Percentiles rank a stretch among this genome's conserved stretches.
Conservation (phyloP, 1,140 invertebrate genomes). For the Zaprionus kolodkinae region DNA sequence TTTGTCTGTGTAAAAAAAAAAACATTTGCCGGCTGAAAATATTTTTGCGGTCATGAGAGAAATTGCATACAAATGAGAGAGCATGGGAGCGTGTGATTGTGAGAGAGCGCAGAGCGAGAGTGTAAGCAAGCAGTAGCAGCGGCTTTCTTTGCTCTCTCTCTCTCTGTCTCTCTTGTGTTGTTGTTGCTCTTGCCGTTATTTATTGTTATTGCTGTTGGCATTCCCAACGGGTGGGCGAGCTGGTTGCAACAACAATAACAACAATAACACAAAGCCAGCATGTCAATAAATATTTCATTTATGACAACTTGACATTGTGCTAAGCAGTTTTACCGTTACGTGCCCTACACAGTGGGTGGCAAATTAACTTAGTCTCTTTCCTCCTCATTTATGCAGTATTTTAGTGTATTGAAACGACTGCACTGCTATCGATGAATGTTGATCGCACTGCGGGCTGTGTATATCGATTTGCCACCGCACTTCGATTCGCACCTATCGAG, state of each 20-base stretch:
- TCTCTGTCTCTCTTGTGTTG: conserved; percentile 9
- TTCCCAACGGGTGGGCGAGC: conserved; percentile 18
- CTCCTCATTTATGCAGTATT: conserved; percentile 13
- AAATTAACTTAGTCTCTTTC: background rate
- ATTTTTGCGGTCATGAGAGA: conserved; percentile 33
- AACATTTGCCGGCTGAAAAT: conserved; percentile 44
- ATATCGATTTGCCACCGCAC: background rate
- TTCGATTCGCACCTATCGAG: background rate
- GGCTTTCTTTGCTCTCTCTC: conserved; percentile 2
- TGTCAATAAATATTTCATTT: conserved; percentile 74
- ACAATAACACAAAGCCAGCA: conserved; percentile 11
- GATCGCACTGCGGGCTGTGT: conserved; percentile 20
- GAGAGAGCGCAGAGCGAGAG: background rate
- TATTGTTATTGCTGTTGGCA: conserved; percentile 42
- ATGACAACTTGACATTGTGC: conserved; percentile 64
- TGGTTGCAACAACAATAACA: conserved; percentile 8
- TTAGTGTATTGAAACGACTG: conserved; percentile 43
- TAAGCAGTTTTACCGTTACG: conserved; percentile 31
- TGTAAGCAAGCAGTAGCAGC: background rate
- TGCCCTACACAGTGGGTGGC: background rate
- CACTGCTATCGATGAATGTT: background rate
- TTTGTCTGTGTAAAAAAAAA: conserved; percentile 9
- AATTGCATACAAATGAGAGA: conserved; percentile 2
- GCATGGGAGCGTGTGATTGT: background rate
- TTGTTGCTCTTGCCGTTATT: conserved; percentile 36